phyloP scores from a whole-genome alignment of 2,113 vertebrate species.

The Passerina amoena region DNA sequence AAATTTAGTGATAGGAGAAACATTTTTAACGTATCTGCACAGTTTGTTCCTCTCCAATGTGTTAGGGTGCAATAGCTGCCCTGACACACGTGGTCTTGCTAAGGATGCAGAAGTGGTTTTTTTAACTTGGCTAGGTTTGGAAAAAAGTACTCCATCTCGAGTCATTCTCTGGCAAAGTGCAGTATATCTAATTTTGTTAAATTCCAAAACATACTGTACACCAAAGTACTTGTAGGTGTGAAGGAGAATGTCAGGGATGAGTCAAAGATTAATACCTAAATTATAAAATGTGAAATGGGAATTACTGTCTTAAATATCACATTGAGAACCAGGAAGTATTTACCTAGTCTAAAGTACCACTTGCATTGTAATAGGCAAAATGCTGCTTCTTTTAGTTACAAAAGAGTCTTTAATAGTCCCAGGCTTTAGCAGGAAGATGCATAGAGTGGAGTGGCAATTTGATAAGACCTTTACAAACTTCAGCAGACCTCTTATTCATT shows the following conservation, averaged over 20 bases:
- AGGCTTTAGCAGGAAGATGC: background rate
- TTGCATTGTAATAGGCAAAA: constrained; percentile 1
- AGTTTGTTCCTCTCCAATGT: background rate
- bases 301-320: constrained; percentile 63
- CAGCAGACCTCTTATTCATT: background rate
- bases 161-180: constrained; percentile 48
- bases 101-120: background rate
- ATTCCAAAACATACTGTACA: constrained; percentile 67
- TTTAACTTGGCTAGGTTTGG: background rate
- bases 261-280: constrained; percentile 80
- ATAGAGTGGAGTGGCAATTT: background rate
- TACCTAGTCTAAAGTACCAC: constrained; percentile 35
- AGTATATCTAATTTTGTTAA: constrained; percentile 65
- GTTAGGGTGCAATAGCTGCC: background rate
- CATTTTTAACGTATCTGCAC: background rate
- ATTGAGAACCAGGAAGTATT: constrained; percentile 64
- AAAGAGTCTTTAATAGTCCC: background rate
- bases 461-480: background rate
- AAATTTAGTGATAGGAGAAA: background rate
- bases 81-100: background rate
- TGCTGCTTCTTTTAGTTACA: background rate
- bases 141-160: constrained; percentile 9
- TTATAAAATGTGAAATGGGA: constrained; percentile 67
- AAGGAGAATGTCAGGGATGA: constrained; percentile 77
- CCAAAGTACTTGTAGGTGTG: constrained; percentile 75